Conservation (phyloP, 2,113 vertebrate genomes). For the Amphilophus citrinellus region DNA sequence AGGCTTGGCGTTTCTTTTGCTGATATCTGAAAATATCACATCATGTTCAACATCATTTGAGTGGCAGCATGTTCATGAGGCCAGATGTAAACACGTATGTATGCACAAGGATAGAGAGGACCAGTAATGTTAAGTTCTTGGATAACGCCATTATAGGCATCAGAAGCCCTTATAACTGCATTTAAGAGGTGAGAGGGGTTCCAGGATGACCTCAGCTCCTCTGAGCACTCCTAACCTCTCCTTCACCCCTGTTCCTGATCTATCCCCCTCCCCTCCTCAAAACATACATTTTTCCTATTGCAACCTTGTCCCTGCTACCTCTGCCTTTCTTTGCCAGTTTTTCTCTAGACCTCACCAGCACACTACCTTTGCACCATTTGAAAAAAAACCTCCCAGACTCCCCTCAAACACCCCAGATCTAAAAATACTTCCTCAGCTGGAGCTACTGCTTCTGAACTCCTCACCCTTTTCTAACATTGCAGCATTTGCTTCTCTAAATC, state of each 20-base stretch:
- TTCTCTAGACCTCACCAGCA: not conserved
- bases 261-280: not conserved
- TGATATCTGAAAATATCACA: constrained; percentile 18
- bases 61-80: not conserved
- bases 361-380: not conserved
- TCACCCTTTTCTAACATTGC: constrained; percentile 22
- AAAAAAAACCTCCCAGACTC: constrained; percentile 6
- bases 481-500: constrained; percentile 41
- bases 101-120: not conserved
- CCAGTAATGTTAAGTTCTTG: constrained; percentile 12
- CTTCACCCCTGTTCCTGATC: constrained; percentile 30
- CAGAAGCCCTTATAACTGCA: constrained; percentile 15
- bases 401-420: constrained; percentile 32
- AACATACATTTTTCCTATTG: not conserved
- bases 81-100: constrained; percentile 7
- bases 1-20: not conserved
- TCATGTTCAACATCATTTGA: not conserved
- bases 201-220: constrained; percentile 47
- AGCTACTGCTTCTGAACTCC: constrained; percentile 52
- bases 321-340: not conserved
- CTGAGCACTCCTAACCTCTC: constrained; percentile 48
- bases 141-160: constrained; percentile 19
- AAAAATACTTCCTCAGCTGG: constrained; percentile 40
- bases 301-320: not conserved
- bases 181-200: constrained; percentile 24